These are phyloP conservation scores for Pristionchus exspectatus DNA, from an alignment of 2,888 invertebrate species.

Conservation along the genomic window DNA sequence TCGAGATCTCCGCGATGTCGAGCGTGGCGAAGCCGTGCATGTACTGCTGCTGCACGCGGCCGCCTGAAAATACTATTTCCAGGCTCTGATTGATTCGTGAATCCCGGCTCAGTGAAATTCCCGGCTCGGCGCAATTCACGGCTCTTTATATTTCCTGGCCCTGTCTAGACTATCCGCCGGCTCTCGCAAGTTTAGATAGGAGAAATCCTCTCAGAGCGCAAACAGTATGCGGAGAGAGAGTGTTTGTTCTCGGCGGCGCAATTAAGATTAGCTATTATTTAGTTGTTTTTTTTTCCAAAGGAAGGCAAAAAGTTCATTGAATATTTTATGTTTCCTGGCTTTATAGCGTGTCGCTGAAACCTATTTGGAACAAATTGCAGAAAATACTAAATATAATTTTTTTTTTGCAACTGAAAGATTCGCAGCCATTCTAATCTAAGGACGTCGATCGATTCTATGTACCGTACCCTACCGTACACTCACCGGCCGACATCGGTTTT, in stretches of 20 bases:
- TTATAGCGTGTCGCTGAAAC: neutral
- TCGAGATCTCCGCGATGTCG: conserved; percentile 84
- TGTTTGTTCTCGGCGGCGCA: neutral
- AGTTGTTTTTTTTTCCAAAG: neutral
- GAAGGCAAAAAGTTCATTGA: neutral
- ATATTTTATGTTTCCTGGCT: neutral
- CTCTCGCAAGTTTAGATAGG: neutral
- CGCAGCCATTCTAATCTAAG: too few relatives aligned
- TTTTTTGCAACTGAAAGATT: too few relatives aligned
- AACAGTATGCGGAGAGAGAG: neutral
- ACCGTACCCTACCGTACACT: conserved; percentile 4
- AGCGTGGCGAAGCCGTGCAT: conserved; percentile 97
- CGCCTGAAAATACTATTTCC: conserved; percentile 60
- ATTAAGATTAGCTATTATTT: neutral
- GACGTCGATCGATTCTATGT: neutral
- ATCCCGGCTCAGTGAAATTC: neutral
- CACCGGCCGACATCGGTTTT: conserved; percentile 78
- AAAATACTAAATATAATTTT: too few relatives aligned
- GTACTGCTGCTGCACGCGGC: conserved; percentile 81
- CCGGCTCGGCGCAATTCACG: neutral
- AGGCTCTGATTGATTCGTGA: neutral
- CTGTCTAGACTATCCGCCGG: neutral
- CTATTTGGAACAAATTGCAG: neutral
- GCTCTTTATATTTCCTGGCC: neutral
- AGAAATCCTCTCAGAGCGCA: neutral